Base-by-base conservation (phyloP, 2,113 vertebrate genomes). In the Heterotis niloticus region DNA sequence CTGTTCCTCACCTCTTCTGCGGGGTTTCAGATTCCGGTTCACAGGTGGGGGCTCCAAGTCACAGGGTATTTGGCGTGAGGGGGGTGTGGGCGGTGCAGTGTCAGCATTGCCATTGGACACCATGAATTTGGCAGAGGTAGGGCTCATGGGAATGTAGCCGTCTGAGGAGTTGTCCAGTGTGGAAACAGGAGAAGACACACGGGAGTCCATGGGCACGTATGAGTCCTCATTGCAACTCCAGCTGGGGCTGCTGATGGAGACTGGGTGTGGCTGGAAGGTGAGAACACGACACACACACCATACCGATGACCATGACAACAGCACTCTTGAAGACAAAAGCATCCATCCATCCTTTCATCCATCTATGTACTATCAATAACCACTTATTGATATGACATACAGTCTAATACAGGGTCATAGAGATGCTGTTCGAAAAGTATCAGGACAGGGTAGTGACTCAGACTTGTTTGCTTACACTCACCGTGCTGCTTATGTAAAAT, bases 61-160 rank as follows among this genome's bases (percentile, higher is more conserved):
- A 0, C 64, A 88, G 60, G 92, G 90, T 5, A 94, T 91, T 56
- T 92, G 88, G 0, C 90, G 90, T 64, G 85, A 83, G 0, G 89
- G 87, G 76, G 87, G 89, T 0, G 91, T 90, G 77, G 90, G 88
- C 5, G 88, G 78, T 75, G 94, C 79, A 57, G 90, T 89, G 28
- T 94, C 94, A 4, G 85, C 82, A 56, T 82, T 91, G 78, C 83
- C 76, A 0, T 87, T 81, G 0, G 89, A 77, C 70, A 87, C 86
- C 57, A 88, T 85, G 11, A 92, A 89, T 0, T 85, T 83, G 60
- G 90, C 84, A 0, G 88, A 88, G 79, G 85, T 77, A 0, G 95
- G 95, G 78, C 91, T 97, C 98, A 98, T 99, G 60, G 96, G 95
- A 82, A 98, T 94, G 90, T 99, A 99, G 23, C 94, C 95, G 0